Evolutionary conservation across 2,888 invertebrate genomes (phyloP), one percentile per base, ranked within the genome.

Genomic region (Megalurothrips usitatus): DNA sequence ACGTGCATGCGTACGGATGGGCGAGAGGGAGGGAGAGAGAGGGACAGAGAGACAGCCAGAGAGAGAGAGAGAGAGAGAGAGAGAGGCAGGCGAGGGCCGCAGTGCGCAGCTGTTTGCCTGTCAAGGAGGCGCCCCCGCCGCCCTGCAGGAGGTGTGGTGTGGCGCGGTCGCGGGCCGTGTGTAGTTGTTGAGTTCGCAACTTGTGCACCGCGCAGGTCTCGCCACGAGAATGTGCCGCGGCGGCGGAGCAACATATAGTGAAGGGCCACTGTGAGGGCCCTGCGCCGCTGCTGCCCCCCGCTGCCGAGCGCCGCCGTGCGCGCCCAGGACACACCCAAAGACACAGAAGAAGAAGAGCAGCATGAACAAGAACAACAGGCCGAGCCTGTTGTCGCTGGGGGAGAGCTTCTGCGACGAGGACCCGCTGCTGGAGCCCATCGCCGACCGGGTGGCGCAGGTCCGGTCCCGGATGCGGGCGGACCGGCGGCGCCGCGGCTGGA

Each of bases 401-500:
- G 68, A 75, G 68, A 75, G 68, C 68, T 75, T 75, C 68, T 75
- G 68, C 68, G 68, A 75, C 68, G 68, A 75, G 68, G 68, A 75
- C 68, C 68, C 68, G 26, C 68, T 75, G 23, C 68, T 75, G 68
- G 68, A 75, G 68, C 68, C 68, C 68, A 75, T 75, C 68, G 68
- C 68, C 8, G 68, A 75, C 23, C 68, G 26, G 26, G 68, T 75
- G 68, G 68, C 68, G 11, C 68, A 26, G 26, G 68, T 75, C 23
- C 68, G 68, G 23, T 75, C 68, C 68, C 23, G 68, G 68, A 75
- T 75, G 68, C 68, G 68, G 23, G 68, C 68, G 23, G 68, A 75
- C 82, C 86, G 92, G 81, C 90, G 92, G 81, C 88, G 91, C 79
- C 89, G 93, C 79, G 93, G 93, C 79, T 93, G 93, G 93, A 93